Evolutionary conservation across 2,797 vertebrate genomes (phyloP).

Genomic region (Cynodonichthys magdalenae): DNA sequence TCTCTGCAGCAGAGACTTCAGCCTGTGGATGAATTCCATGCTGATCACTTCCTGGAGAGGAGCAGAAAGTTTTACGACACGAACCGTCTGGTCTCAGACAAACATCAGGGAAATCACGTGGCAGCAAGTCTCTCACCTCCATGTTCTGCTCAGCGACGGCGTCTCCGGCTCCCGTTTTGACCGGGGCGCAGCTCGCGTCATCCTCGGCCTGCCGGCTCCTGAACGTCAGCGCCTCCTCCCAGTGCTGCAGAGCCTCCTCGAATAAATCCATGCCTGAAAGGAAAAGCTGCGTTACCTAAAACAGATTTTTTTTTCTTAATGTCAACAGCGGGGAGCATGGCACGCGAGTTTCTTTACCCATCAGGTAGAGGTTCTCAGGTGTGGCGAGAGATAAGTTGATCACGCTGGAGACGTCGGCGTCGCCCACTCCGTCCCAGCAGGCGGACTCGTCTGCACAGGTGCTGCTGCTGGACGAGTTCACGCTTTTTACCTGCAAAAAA

Average conservation of each 20-base stretch:
- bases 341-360: slow-evolving; percentile 82
- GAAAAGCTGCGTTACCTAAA: neutral
- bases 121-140: slow-evolving; percentile 78
- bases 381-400: slow-evolving; percentile 91
- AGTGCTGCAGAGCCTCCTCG: slow-evolving; percentile 91
- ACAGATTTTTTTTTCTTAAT: neutral
- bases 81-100: too few relatives aligned
- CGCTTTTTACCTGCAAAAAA: slow-evolving; percentile 86
- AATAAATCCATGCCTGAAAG: slow-evolving; percentile 95
- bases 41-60: slow-evolving; percentile 91
- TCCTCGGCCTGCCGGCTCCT: slow-evolving; percentile 88
- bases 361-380: slow-evolving; percentile 96
- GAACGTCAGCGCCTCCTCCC: slow-evolving; percentile 94
- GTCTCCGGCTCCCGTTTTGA: slow-evolving; percentile 91
- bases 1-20: slow-evolving; percentile 92
- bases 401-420: slow-evolving; percentile 86
- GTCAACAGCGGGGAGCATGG: neutral
- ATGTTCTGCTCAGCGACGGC: slow-evolving; percentile 90
- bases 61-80: too few relatives aligned
- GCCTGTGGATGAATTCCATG: slow-evolving; percentile 92
- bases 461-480: slow-evolving; percentile 90
- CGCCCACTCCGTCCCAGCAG: slow-evolving; percentile 87
- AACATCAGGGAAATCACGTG: too few relatives aligned
- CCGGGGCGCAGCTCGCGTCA: slow-evolving; percentile 83
- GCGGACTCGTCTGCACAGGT: slow-evolving; percentile 88